Evolutionary conservation across 2,113 vertebrate species (phyloP), one percentile per base, ranked within the genome.

Genomic region (Nansenia antarctica): DNA sequence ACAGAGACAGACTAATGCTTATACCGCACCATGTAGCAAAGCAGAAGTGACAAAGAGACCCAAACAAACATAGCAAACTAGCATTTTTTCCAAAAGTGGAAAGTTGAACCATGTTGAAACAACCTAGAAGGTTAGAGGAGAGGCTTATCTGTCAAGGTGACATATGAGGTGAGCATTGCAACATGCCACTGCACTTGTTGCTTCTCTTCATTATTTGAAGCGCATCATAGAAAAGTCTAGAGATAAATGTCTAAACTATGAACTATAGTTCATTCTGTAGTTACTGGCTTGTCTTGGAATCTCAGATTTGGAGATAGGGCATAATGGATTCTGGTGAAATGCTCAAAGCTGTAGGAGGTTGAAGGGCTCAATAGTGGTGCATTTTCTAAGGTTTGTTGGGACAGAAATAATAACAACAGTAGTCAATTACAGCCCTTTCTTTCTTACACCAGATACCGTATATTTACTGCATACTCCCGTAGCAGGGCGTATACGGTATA

Each of bases 81-180:
- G 49, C 26, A 47, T 27, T 78, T 69, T 63, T 68, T 58, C 69
- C 73, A 78, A 81, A 57, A 81, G 45, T 68, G 61, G 62, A 85
- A 73, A 75, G 8, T 65, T 70, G 27, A 63, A 71, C 53, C 53
- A 57, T 73, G 70, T 72, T 11, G 65, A 78, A 73, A 80, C 55
- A 14, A 30, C n/a, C n/a, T n/a, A n/a, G 14, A 32, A 68, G 55
- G n/a, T 59, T 18, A 45, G 18, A 26, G 52, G 47, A 29, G 7
- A 29, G 66, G 49, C 35, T 37, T 61, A 62, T 47, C 18, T 64
- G 26, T 45, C 29, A 71, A 47, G n/a, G 22, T 69, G 49, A 73
- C 34, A 73, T 77, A 49, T 9, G 34, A 70, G 54, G 27, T 30
- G 34, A 3, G 12, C 9, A 24, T n/a, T 1, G 35, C 3, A 31